Evolutionary conservation across 2,888 invertebrate species (phyloP).

Genomic region (Euphydryas editha): DNA sequence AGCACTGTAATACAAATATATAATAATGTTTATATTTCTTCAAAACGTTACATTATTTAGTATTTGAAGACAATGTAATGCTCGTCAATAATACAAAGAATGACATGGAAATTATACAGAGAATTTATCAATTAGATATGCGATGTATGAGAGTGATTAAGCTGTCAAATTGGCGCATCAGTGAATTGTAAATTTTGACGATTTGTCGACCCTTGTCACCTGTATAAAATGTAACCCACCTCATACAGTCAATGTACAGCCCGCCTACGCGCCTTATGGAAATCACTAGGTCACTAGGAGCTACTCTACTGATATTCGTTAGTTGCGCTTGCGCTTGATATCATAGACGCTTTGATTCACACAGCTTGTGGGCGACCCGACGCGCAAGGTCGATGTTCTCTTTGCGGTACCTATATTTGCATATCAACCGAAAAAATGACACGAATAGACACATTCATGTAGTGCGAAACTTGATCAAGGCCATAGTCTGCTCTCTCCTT

Average conservation of each 20-base stretch:
- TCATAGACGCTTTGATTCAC: conserved; percentile 66
- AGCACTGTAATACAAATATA: background rate
- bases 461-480: conserved; percentile 80
- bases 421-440: conserved; percentile 77
- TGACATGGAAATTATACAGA: conserved; percentile 23
- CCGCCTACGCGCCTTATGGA: conserved; percentile 74
- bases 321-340: conserved; percentile 68
- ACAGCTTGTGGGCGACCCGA: conserved; percentile 65
- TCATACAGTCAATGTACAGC: conserved; percentile 31
- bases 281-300: conserved; percentile 81
- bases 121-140: conserved; percentile 30
- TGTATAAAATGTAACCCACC: conserved; percentile 46
- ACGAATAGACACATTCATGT: conserved; percentile 64
- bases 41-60: background rate
- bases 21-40: background rate
- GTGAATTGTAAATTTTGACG: conserved; percentile 35
- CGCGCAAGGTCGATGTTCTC: conserved; percentile 79
- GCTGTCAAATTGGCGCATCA: conserved; percentile 39
- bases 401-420: conserved; percentile 80
- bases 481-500: conserved; percentile 74
- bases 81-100: conserved; percentile 7
- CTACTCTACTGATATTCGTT: conserved; percentile 56
- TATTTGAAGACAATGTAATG: background rate
- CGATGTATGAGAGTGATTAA: conserved; percentile 31
- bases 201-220: conserved; percentile 54